These are phyloP conservation scores for Metridium senile DNA, from an alignment of 92 coral and sea anemone genomes.

Conservation along the genomic window DNA sequence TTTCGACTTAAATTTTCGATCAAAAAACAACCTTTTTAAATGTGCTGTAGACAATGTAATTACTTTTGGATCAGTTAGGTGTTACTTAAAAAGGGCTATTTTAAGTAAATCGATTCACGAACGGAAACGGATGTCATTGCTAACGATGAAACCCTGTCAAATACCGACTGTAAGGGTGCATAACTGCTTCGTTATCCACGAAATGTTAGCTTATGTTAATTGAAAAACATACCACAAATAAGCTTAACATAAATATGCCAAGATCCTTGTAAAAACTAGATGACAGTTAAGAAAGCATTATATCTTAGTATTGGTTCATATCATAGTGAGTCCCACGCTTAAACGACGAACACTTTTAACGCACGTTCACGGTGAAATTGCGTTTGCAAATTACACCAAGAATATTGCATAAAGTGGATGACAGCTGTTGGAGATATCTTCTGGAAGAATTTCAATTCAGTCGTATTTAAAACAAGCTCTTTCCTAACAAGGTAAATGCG, in stretches of 20 bases:
- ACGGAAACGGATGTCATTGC: background rate
- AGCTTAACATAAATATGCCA: background rate
- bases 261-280: background rate
- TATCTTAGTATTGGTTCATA: no score
- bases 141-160: background rate
- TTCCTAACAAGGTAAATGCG: no score
- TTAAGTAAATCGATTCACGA: background rate
- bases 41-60: no score
- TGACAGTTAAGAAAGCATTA: background rate
- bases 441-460: no score
- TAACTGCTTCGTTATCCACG: background rate
- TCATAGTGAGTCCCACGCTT: no score
- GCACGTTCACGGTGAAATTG: no score
- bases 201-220: background rate
- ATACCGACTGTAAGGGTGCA: background rate
- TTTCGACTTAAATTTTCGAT: no score
- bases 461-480: no score
- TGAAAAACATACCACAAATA: slow-evolving; percentile 1
- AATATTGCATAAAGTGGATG: background rate
- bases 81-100: background rate
- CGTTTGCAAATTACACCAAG: no score
- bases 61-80: background rate
- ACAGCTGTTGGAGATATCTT: no score
- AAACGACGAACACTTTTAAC: no score
- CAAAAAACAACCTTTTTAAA: no score